phyloP scores from a whole-genome alignment of 2,113 vertebrate genomes.

The Tichodroma muraria region DNA sequence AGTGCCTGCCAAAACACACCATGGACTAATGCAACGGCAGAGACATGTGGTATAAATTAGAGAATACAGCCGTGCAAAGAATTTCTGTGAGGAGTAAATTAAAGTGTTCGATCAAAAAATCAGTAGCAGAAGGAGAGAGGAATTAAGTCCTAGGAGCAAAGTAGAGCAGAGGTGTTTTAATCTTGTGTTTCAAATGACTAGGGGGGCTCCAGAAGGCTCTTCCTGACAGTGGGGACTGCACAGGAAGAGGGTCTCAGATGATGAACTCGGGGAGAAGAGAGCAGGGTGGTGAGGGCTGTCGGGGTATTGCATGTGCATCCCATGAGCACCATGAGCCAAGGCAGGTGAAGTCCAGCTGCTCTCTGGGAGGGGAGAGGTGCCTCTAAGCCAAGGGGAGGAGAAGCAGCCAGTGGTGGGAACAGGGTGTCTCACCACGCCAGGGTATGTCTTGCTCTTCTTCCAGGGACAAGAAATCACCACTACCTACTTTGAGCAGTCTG shows the following conservation, averaged over 20 bases:
- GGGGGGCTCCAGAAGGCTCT: neutral
- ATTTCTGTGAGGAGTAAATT: conserved; percentile 51
- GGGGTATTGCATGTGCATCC: rapidly evolving
- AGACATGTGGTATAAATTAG: conserved; percentile 44
- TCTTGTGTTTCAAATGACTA: neutral
- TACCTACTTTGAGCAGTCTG: conserved; percentile 74
- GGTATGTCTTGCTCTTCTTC: neutral
- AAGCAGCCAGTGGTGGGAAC: neutral
- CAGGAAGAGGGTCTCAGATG: neutral
- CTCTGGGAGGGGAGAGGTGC: neutral
- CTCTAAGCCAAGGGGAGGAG: neutral
- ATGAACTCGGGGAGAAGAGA: neutral
- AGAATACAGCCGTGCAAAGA: neutral
- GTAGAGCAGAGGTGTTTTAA: conserved; percentile 16
- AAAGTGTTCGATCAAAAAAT: conserved; percentile 44
- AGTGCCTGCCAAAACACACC: conserved; percentile 30
- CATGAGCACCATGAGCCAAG: rapidly evolving
- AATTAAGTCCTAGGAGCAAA: conserved; percentile 25
- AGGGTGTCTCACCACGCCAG: rapidly evolving
- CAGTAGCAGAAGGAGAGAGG: conserved; percentile 32
- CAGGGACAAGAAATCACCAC: conserved; percentile 74
- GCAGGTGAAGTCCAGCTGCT: neutral
- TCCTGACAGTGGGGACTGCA: neutral
- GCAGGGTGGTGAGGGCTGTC: neutral
- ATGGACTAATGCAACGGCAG: neutral